phyloP scores from a whole-genome alignment of 1,140 invertebrate species.

The Adoxophyes honmai region DNA sequence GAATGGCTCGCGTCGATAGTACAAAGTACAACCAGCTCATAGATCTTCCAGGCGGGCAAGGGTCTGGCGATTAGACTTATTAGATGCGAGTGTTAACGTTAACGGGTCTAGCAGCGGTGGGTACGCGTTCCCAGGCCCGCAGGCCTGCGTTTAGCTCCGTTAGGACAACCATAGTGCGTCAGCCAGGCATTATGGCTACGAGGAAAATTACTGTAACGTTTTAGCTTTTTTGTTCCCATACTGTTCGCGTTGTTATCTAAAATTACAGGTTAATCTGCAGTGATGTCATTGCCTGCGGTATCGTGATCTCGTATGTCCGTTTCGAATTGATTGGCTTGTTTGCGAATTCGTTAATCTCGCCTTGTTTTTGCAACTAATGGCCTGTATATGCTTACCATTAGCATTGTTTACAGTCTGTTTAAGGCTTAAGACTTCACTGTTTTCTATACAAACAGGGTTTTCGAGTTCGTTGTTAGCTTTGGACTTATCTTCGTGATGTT shows the following conservation, averaged over 20 bases:
- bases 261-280: slow-evolving; percentile 31
- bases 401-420: slow-evolving; percentile 8
- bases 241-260: slow-evolving; percentile 23
- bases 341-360: slow-evolving; percentile 1
- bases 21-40: slow-evolving; percentile 29
- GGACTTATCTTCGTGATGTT: slow-evolving; percentile 1
- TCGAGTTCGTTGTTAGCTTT: slow-evolving; percentile 6
- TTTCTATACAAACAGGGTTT: slow-evolving; percentile 15
- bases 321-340: slow-evolving; percentile 6
- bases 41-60: slow-evolving; percentile 23
- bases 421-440: slow-evolving; percentile 3
- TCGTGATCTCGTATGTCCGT: not conserved
- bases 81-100: slow-evolving; percentile 53
- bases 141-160: slow-evolving; percentile 55
- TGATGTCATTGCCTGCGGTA: slow-evolving; percentile 42
- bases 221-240: slow-evolving; percentile 50
- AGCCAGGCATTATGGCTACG: slow-evolving; percentile 56
- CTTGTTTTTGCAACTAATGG: slow-evolving; percentile 11
- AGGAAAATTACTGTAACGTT: slow-evolving; percentile 64
- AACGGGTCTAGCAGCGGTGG: slow-evolving; percentile 27
- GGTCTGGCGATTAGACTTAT: slow-evolving; percentile 45
- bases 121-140: slow-evolving; percentile 53
- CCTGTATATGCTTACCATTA: slow-evolving; percentile 2
- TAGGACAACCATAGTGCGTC: slow-evolving; percentile 62
- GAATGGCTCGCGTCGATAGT: slow-evolving; percentile 30